Conservation (phyloP, 2,797 vertebrate genomes). For the Danio tinwini region DNA sequence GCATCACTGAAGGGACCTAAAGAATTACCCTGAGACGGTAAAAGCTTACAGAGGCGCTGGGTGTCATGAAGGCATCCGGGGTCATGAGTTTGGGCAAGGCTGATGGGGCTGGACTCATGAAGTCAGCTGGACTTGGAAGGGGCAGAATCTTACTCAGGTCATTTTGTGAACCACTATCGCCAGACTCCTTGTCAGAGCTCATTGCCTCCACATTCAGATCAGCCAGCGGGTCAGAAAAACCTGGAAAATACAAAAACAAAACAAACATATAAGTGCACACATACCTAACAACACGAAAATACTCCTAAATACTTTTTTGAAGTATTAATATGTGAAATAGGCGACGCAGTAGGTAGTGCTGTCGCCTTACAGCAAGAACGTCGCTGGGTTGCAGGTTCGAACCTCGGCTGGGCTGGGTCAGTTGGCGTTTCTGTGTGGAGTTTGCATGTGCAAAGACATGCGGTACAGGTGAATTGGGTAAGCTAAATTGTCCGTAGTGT, state of each 20-base stretch:
- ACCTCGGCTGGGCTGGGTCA: no score
- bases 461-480: no score
- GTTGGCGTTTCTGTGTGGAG: no score
- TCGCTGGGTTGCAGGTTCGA: no score
- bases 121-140: constrained; percentile 88
- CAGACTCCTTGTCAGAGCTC: constrained; percentile 85
- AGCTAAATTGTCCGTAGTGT: no score
- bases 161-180: constrained; percentile 84
- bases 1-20: neutral
- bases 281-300: neutral
- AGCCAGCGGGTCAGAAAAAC: constrained; percentile 85
- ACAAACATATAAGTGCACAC: neutral
- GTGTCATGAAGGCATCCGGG: constrained; percentile 97
- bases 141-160: constrained; percentile 88
- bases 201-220: constrained; percentile 80
- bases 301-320: no score
- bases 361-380: no score
- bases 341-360: no score
- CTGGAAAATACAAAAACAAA: constrained; percentile 60
- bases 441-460: no score
- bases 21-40: neutral
- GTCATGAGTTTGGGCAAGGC: constrained; percentile 95
- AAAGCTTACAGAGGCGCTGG: constrained; percentile 84
- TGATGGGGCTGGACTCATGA: constrained; percentile 81
- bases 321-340: no score